Conservation (phyloP, 1,140 invertebrate species). For the Psilanteris sp. region DNA sequence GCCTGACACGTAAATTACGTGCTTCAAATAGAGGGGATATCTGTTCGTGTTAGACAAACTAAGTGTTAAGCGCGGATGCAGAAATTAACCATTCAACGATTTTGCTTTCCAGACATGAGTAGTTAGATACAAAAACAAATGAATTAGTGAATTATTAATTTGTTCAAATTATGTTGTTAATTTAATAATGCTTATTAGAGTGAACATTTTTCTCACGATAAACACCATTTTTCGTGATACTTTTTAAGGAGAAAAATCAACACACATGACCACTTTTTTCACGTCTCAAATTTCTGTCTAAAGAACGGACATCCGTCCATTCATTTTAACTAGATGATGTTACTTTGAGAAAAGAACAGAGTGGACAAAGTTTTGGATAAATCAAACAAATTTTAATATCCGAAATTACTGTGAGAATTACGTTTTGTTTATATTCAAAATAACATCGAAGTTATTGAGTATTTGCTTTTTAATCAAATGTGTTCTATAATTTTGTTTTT, state of each 20-base stretch:
- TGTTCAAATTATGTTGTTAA: too few relatives aligned
- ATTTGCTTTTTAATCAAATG: too few relatives aligned
- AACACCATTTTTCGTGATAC: constrained; percentile 8
- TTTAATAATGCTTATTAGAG: too few relatives aligned
- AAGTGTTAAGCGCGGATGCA: constrained; percentile 33
- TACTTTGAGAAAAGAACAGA: constrained; percentile 23
- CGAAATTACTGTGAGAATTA: constrained; percentile 42
- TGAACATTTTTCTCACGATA: background rate
- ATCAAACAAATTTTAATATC: constrained; percentile 59
- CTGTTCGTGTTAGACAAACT: constrained; percentile 34
- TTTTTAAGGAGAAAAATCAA: constrained; percentile 41
- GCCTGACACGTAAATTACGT: constrained; percentile 64
- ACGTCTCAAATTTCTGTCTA: constrained; percentile 42
- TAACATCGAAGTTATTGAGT: constrained; percentile 4
- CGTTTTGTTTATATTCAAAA: constrained; percentile 6
- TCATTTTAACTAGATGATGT: constrained; percentile 50
- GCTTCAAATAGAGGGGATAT: constrained; percentile 43
- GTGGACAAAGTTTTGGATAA: constrained; percentile 44
- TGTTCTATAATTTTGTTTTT: too few relatives aligned
- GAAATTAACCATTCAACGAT: constrained; percentile 7
- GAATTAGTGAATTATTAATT: too few relatives aligned
- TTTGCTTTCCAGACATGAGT: too few relatives aligned
- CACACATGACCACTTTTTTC: constrained; percentile 54
- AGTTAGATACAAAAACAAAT: too few relatives aligned
- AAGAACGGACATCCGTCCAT: constrained; percentile 62